phyloP scores from a whole-genome alignment of 2,113 vertebrate species.

The Pogona vitticeps region DNA sequence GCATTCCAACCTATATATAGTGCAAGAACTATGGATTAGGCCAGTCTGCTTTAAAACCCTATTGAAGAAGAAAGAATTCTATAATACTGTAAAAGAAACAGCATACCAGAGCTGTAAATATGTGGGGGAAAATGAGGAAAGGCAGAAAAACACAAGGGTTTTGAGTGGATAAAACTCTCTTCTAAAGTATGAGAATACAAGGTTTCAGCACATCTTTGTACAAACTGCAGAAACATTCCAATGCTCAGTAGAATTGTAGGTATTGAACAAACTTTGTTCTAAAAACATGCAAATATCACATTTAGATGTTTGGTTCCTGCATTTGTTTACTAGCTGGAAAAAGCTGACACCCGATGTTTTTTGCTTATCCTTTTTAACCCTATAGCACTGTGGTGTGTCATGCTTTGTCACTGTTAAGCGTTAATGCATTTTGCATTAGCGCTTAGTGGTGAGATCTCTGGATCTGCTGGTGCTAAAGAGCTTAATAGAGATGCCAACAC shows the following conservation, averaged over 20 bases:
- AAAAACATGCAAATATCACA: not conserved
- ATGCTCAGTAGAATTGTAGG: constrained; percentile 30
- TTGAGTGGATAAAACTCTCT: not conserved
- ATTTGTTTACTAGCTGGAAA: constrained; percentile 14
- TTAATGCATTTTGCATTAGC: constrained; percentile 69
- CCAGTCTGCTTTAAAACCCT: not conserved
- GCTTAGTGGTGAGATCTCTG: constrained; percentile 46
- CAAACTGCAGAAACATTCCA: constrained; percentile 23
- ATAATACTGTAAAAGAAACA: not conserved
- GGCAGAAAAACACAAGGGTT: not conserved
- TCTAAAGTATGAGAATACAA: not conserved
- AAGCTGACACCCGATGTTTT: constrained; percentile 30
- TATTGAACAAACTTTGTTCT: not conserved
- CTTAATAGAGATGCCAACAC: constrained; percentile 39
- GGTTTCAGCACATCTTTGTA: not conserved
- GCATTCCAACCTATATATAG: not conserved
- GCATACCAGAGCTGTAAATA: not conserved
- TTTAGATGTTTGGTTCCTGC: constrained; percentile 19
- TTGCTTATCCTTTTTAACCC: constrained; percentile 33
- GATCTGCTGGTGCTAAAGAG: constrained; percentile 34
- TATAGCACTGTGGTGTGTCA: constrained; percentile 40
- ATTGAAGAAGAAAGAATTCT: not conserved
- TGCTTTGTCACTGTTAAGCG: constrained; percentile 47
- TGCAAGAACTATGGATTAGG: not conserved
- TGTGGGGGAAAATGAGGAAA: not conserved